Conservation (phyloP, 2,888 invertebrate genomes). For the Catocala sponsa region DNA sequence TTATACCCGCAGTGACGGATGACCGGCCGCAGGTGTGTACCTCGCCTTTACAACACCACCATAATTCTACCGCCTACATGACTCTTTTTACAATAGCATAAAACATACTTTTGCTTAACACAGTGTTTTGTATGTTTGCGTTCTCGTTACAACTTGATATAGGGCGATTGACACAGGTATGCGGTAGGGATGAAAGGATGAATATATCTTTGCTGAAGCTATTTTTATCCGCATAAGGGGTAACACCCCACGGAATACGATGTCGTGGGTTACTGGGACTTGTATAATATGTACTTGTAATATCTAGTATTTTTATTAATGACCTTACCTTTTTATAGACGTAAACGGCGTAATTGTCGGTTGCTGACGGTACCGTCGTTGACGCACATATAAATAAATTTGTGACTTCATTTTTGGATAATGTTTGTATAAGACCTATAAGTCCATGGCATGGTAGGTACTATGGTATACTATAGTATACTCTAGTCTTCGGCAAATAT, state of each 20-base stretch:
- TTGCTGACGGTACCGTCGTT: too few relatives aligned
- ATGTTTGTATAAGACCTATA: too few relatives aligned
- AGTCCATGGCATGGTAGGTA: too few relatives aligned
- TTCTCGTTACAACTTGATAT: slow-evolving; percentile 54
- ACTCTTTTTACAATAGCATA: neutral
- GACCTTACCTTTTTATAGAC: too few relatives aligned
- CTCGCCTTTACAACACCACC: slow-evolving; percentile 50
- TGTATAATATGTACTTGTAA: neutral
- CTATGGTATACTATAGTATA: too few relatives aligned
- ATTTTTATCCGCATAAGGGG: slow-evolving; percentile 45
- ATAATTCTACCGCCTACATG: slow-evolving; percentile 41
- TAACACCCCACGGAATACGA: slow-evolving; percentile 8
- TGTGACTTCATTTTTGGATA: too few relatives aligned
- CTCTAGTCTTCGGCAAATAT: too few relatives aligned
- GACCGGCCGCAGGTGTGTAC: slow-evolving; percentile 64
- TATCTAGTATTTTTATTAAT: neutral
- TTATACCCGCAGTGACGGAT: slow-evolving; percentile 61
- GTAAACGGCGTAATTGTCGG: too few relatives aligned
- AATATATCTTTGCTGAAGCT: slow-evolving; percentile 47
- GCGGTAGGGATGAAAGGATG: slow-evolving; percentile 50
- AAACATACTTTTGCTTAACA: slow-evolving; percentile 21
- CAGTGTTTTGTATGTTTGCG: neutral
- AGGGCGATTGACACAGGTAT: slow-evolving; percentile 67
- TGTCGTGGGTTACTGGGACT: slow-evolving; percentile 1
- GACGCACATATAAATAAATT: too few relatives aligned